A percentile compares a stretch with the other conserved stretches of the same genome.
Conservation (phyloP, 1,140 invertebrate genomes). For the Orius laevigatus region DNA sequence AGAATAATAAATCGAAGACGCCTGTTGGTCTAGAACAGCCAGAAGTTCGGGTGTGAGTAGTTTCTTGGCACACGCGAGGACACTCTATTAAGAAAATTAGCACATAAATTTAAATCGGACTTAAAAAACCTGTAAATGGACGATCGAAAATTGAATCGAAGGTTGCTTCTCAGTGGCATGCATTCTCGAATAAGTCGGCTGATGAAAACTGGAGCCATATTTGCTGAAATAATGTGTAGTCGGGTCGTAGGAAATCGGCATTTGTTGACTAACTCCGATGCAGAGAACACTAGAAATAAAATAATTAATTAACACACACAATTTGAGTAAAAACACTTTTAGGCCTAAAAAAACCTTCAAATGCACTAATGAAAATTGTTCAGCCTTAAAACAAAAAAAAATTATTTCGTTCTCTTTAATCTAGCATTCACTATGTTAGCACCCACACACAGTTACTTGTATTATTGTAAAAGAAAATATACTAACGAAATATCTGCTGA, state of each 20-base stretch:
- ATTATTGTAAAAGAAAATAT: slow-evolving; percentile 1
- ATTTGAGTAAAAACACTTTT: not conserved
- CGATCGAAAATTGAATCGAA: slow-evolving; percentile 46
- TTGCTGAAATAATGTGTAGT: slow-evolving; percentile 78
- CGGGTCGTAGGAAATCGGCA: slow-evolving; percentile 48
- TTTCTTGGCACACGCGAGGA: slow-evolving; percentile 67
- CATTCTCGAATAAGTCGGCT: slow-evolving; percentile 61
- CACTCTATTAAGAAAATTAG: slow-evolving; percentile 34
- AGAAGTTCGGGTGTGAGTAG: slow-evolving; percentile 75
- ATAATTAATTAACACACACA: not conserved
- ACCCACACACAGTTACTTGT: slow-evolving; percentile 5
- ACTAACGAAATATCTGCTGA: slow-evolving; percentile 22
- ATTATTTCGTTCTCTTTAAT: slow-evolving; percentile 1
- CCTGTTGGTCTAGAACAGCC: slow-evolving; percentile 63
- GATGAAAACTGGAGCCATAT: slow-evolving; percentile 83
- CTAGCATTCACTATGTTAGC: slow-evolving; percentile 7
- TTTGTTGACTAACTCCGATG: slow-evolving; percentile 12
- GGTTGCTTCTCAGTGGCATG: slow-evolving; percentile 45
- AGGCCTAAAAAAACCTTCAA: not conserved
- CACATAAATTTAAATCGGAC: slow-evolving; percentile 4
- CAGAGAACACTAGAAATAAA: slow-evolving; percentile 11
- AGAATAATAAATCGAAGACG: slow-evolving; percentile 52
- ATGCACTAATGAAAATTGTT: not conserved
- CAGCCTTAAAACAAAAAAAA: not conserved
- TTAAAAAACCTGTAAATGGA: slow-evolving; percentile 36